Base-by-base conservation (phyloP, 2,888 invertebrate species). In the Drosophila birchii region DNA sequence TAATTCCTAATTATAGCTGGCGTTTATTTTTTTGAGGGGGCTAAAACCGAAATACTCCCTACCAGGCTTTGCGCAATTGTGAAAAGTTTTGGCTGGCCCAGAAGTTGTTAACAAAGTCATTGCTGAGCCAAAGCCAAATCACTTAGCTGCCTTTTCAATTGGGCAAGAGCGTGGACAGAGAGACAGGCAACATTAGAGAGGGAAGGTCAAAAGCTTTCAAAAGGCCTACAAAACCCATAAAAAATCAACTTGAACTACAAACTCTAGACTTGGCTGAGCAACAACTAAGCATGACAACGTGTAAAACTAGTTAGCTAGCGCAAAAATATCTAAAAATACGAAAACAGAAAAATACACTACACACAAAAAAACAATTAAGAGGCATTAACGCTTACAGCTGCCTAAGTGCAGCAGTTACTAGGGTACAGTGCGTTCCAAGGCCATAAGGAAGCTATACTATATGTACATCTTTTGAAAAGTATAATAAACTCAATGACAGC, bases 381-480 rank as follows among this genome's bases (percentile, higher is more conserved):
- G 89, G 88, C 86, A 89, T 89, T 88, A 86, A 87, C 86, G 86
- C 88, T 86, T 86, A 85, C 71, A 32, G 83, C 85, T 87, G 86
- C 86, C 86, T 80, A 87, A 79, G 88, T 77, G 88, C 87, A 80
- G 84, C 69, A 59, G 70, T 44, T 49, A 58, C 45, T 41, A 38
- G 45, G 55, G 55, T 69, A 69, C 70, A 69, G 67, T 56, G 67
- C 56, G 70, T 26, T 29, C 20, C 66, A 51, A 12, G 63, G 64
- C 39, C 32, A n/a, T 64, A 39, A 18, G 64, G 29, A 20, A 45
- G 44, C 11, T 23, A 8, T 14, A 29, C 29, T 29, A 29, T 29
- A 29, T 29, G 29, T 29, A 29, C n/a, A 11, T 29, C 11, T n/a
- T 29, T 47, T 18, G 7, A n/a, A 12, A 34, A 20, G 4, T 14